Base-by-base conservation (phyloP, 2,888 invertebrate genomes). In the Gisinianus flammeolus region DNA sequence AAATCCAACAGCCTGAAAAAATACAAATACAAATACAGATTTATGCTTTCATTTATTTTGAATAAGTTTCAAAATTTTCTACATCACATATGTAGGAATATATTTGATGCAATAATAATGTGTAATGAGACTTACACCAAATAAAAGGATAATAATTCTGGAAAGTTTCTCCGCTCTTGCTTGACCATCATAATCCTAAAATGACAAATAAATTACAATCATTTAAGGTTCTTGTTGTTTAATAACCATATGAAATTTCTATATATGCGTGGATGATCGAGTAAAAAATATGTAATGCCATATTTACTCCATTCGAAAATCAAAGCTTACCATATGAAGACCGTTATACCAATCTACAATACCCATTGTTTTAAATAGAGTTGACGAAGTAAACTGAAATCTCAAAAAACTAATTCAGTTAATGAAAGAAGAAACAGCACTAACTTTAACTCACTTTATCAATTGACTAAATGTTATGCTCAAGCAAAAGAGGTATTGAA, bases 151-250 rank as follows among this genome's bases (percentile, higher is more conserved):
- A 76, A 97, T 96, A 19, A 94, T 91, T 86, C 97, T 91, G 67
- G 95, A 97, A 76, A 94, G 88, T 86, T 92, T 93, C 87, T 97
- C 97, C 0, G 97, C 96, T 87, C 92, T 92, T 19, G 92, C 92
- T 88, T 97, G 96, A 0, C 96, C 96, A 80, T 93, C 95, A 87
- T 93, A 97, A 86, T 97, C 96, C 94, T 93, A 80, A 83, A 85
- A 84, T 78, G 81, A 30, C 16, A 66, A 44, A 10, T 35, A 22
- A 16, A 22, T 33, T 30, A 44, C 26, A 35, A 35, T 35, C n/a
- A n/a, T n/a, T n/a, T n/a, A n/a, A n/a, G n/a, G n/a, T n/a, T n/a
- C n/a, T n/a, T n/a, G n/a, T n/a, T n/a, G n/a, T n/a, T n/a, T n/a
- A n/a, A n/a, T n/a, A n/a, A n/a, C n/a, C n/a, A n/a, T n/a, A n/a